These are phyloP conservation scores for Pachyuromys duprasi DNA, from an alignment of 2,797 vertebrate genomes.

Conservation along the genomic window DNA sequence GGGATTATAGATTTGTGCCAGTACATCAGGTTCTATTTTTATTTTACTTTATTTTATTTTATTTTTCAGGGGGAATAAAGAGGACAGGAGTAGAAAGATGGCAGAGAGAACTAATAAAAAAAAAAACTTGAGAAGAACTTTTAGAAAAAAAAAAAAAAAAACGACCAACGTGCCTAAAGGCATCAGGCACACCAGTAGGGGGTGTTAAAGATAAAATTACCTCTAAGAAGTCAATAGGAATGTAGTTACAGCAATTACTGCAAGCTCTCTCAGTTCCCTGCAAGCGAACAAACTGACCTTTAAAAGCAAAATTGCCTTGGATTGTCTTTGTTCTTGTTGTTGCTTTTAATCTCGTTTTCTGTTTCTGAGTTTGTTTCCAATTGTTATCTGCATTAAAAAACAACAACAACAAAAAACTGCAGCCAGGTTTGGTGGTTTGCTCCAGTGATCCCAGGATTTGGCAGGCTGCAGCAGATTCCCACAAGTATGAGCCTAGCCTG, in stretches of 20 bases:
- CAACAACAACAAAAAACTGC: not conserved
- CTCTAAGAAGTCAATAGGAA: slow-evolving; percentile 51
- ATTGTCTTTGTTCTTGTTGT: not conserved
- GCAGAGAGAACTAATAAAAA: slow-evolving; percentile 76
- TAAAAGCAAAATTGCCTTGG: slow-evolving; percentile 71
- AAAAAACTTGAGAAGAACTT: slow-evolving; percentile 51
- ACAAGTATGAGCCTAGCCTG: not conserved
- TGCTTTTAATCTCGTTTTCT: slow-evolving; percentile 69
- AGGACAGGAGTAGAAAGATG: not conserved
- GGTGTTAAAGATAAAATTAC: slow-evolving; percentile 76
- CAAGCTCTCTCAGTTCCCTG: slow-evolving; percentile 61
- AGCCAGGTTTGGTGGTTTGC: not conserved
- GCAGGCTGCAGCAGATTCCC: not conserved
- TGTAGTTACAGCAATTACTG: slow-evolving; percentile 61
- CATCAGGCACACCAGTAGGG: slow-evolving; percentile 75
- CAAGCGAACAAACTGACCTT: slow-evolving; percentile 61
- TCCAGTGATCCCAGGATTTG: not conserved
- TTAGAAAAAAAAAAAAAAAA: not conserved
- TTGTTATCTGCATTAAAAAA: not conserved
- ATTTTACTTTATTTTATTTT: slow-evolving; percentile 10
- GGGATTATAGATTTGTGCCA: not conserved
- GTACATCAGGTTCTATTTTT: not conserved
- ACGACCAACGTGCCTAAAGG: slow-evolving; percentile 75
- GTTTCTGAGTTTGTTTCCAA: slow-evolving; percentile 56
- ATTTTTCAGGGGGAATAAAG: slow-evolving; percentile 28